These are phyloP conservation scores for Procavia capensis DNA, from an alignment of 2,113 vertebrate species.

Conservation along the genomic window DNA sequence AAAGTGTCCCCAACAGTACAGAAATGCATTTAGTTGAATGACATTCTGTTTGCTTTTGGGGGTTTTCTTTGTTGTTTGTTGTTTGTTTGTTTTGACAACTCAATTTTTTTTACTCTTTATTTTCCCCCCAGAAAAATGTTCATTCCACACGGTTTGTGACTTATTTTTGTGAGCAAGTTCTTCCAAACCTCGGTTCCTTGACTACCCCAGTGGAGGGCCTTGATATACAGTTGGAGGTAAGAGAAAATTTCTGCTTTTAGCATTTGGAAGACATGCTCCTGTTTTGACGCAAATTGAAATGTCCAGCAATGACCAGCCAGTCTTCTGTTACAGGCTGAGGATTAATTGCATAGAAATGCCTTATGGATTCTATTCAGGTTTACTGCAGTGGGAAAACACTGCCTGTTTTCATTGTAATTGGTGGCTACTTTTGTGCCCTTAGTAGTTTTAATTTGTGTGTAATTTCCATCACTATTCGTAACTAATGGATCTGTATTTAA, in stretches of 20 bases:
- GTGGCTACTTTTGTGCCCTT: slow-evolving; percentile 11
- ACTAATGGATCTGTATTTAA: slow-evolving; percentile 28
- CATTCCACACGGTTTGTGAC: slow-evolving; percentile 98
- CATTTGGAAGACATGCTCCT: neutral
- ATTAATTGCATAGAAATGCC: neutral
- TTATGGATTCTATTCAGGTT: neutral
- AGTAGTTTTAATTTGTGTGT: slow-evolving; percentile 43
- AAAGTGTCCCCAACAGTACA: neutral
- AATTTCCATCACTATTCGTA: neutral
- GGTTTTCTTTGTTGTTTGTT: neutral
- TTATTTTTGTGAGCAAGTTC: slow-evolving; percentile 97
- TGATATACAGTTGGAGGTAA: slow-evolving; percentile 98
- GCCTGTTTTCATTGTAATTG: neutral
- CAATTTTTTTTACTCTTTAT: slow-evolving; percentile 43
- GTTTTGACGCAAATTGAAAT: slow-evolving; percentile 37
- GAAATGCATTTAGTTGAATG: neutral
- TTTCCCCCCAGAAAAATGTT: slow-evolving; percentile 95
- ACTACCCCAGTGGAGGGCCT: slow-evolving; percentile 96
- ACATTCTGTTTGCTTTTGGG: neutral
- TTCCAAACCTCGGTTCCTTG: slow-evolving; percentile 95
- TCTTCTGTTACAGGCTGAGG: neutral
- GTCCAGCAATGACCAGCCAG: neutral
- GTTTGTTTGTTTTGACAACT: neutral
- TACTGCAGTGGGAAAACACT: neutral
- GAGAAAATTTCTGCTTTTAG: slow-evolving; percentile 63